Conservation (phyloP, 1,140 invertebrate genomes). For the Psix sp. region DNA sequence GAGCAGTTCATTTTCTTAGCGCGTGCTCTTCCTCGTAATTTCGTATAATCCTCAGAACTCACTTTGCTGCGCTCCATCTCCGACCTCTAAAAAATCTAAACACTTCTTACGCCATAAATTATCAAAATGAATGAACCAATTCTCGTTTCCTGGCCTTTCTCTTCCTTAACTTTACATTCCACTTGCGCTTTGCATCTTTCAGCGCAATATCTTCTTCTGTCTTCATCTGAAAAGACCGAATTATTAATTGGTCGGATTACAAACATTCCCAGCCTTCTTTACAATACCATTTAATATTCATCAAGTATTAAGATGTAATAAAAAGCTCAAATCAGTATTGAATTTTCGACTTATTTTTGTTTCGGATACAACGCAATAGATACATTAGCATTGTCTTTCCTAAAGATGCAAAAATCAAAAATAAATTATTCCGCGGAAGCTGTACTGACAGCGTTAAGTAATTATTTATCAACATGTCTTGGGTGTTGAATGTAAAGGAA, state of each 20-base stretch:
- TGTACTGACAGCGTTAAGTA: too few relatives aligned
- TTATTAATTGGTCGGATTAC: conserved; percentile 2
- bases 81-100: conserved; percentile 18
- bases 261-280: too few relatives aligned
- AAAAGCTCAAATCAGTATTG: too few relatives aligned
- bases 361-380: too few relatives aligned
- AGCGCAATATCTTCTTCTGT: conserved; percentile 4
- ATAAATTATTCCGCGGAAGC: too few relatives aligned
- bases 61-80: conserved; percentile 17
- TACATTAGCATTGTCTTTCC: too few relatives aligned
- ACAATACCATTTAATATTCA: too few relatives aligned
- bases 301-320: too few relatives aligned
- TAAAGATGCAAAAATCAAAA: too few relatives aligned
- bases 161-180: conserved; percentile 6
- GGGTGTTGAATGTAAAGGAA: conserved; percentile 26
- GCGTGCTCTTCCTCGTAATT: conserved; percentile 10
- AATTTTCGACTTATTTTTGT: too few relatives aligned
- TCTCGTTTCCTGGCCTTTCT: conserved; percentile 16
- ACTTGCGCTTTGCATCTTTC: conserved; percentile 16
- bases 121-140: conserved; percentile 35
- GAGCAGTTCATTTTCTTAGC: conserved; percentile 40
- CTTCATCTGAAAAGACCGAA: conserved; percentile 8
- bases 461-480: conserved; percentile 41
- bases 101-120: conserved; percentile 23
- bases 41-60: conserved; percentile 31